Evolutionary conservation across 2,888 invertebrate genomes (phyloP).

Genomic region (Atethmia centrago): DNA sequence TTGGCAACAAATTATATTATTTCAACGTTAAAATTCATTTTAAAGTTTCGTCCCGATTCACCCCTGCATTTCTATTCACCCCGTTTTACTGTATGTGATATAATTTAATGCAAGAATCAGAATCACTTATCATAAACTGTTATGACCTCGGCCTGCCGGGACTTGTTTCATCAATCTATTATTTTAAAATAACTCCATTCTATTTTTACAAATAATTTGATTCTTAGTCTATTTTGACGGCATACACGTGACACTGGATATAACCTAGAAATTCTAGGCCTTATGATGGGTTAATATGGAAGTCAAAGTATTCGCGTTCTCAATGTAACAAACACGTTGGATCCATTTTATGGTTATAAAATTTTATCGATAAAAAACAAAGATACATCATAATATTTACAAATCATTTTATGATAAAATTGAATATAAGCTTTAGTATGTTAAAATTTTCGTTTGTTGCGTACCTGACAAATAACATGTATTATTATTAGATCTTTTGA

Average conservation of each 20-base stretch:
- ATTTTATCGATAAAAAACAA: constrained; percentile 1
- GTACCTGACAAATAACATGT: background rate
- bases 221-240: constrained; percentile 20
- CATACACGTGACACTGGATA: constrained; percentile 6
- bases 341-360: constrained; percentile 11
- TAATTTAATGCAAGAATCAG: constrained; percentile 30
- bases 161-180: constrained; percentile 34
- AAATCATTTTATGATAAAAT: constrained; percentile 32
- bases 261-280: constrained; percentile 35
- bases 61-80: too few species aligned
- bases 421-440: background rate
- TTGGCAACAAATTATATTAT: too few species aligned
- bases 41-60: too few species aligned
- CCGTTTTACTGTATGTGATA: too few species aligned
- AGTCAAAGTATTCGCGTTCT: constrained; percentile 33
- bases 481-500: background rate
- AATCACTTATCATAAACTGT: constrained; percentile 12
- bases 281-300: constrained; percentile 3
- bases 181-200: constrained; percentile 28
- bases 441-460: constrained; percentile 3
- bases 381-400: constrained; percentile 25
- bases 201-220: constrained; percentile 46
- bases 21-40: too few species aligned
- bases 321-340: constrained; percentile 18
- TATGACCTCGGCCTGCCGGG: constrained; percentile 36